Percentiles rank a stretch among this genome's conserved stretches.
Conservation (phyloP, 2,888 invertebrate species). For the Xylophagus ater region DNA sequence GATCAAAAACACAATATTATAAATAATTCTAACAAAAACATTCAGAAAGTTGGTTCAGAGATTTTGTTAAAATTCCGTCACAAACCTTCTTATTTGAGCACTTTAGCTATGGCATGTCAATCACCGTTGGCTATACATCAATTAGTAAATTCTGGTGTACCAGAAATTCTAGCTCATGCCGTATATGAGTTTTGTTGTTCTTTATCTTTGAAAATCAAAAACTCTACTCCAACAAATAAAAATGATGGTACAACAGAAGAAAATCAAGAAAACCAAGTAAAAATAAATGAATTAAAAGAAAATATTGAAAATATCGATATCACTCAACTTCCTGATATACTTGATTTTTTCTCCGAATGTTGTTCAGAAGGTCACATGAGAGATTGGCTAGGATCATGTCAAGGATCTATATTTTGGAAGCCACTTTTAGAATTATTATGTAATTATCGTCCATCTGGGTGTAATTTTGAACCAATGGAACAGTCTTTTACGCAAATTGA, state of each 20-base stretch:
- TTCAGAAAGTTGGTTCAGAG: conserved; percentile 42
- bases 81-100: conserved; percentile 57
- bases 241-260: conserved; percentile 38
- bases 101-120: conserved; percentile 68
- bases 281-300: conserved; percentile 19
- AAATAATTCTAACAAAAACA: too few relatives aligned
- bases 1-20: too few relatives aligned
- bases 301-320: conserved; percentile 47
- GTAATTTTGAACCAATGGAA: conserved; percentile 31
- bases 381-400: conserved; percentile 73
- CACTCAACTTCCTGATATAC: conserved; percentile 53
- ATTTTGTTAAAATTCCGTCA: conserved; percentile 46
- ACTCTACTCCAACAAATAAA: conserved; percentile 17
- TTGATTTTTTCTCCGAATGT: conserved; percentile 72
- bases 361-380: conserved; percentile 71
- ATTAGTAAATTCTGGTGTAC: conserved; percentile 65
- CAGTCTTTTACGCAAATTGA: conserved; percentile 50
- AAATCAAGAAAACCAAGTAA: conserved; percentile 36
- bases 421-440: conserved; percentile 67
- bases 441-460: conserved; percentile 43
- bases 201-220: conserved; percentile 26
- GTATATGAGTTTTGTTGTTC: conserved; percentile 43
- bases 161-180: conserved; percentile 49
- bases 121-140: conserved; percentile 66
- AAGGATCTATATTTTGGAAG: conserved; percentile 78